Conservation (phyloP, 2,888 invertebrate species). For the Nomada fabriciana region DNA sequence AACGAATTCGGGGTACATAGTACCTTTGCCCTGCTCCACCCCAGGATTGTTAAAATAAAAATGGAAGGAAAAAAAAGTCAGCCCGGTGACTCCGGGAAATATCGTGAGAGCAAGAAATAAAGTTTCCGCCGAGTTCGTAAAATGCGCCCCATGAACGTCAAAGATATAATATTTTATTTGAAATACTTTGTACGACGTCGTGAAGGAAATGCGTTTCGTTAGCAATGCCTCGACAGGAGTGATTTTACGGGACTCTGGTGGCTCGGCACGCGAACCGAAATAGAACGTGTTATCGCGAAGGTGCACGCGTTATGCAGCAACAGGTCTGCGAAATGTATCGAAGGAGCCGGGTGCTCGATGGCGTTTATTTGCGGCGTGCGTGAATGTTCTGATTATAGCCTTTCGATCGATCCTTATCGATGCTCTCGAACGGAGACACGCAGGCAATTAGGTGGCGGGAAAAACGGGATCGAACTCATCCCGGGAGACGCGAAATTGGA, state of each 20-base stretch:
- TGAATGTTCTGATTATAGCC: background rate
- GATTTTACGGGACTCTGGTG: conserved; percentile 21
- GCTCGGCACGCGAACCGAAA: conserved; percentile 52
- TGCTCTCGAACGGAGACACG: background rate
- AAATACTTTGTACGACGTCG: background rate
- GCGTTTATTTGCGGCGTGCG: conserved; percentile 31
- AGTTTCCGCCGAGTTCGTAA: too few relatives aligned
- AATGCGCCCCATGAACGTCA: too few relatives aligned
- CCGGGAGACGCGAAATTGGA: too few relatives aligned
- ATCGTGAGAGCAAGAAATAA: too few relatives aligned
- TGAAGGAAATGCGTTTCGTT: background rate
- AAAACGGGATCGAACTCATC: background rate
- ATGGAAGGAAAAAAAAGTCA: too few relatives aligned
- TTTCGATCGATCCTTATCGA: background rate
- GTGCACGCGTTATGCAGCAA: conserved; percentile 62
- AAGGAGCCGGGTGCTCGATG: conserved; percentile 5
- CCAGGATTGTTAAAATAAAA: too few relatives aligned
- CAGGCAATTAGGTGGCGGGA: background rate
- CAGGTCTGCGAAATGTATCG: conserved; percentile 70
- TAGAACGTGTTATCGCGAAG: conserved; percentile 65
- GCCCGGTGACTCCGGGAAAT: too few relatives aligned
- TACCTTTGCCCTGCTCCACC: too few relatives aligned
- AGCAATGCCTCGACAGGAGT: background rate
- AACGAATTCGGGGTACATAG: background rate
- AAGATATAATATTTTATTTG: background rate